phyloP scores from a whole-genome alignment of 2,888 invertebrate species.

The Tricholauxania praeusta region DNA sequence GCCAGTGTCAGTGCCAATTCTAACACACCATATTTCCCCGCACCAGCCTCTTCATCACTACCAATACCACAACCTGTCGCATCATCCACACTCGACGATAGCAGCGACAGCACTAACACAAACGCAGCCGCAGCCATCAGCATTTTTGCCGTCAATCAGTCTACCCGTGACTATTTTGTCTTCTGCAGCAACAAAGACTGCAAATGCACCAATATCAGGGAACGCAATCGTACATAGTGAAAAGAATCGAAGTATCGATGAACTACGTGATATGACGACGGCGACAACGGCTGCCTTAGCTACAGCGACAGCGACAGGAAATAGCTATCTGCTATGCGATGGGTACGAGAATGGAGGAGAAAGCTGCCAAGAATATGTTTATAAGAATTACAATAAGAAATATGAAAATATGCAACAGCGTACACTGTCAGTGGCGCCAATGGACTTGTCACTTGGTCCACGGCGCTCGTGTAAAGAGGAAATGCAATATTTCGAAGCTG shows the following conservation, averaged over 20 bases:
- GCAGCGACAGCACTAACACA: conserved; percentile 41
- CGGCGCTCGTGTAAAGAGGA: conserved; percentile 46
- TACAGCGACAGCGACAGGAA: conserved; percentile 47
- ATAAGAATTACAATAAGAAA: conserved; percentile 28
- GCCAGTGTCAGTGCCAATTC: conserved; percentile 59
- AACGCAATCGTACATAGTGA: conserved; percentile 15
- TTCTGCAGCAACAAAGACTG: conserved; percentile 46
- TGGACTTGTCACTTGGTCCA: conserved; percentile 63
- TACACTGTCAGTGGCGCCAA: conserved; percentile 53
- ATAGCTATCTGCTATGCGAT: conserved; percentile 51
- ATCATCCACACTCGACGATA: conserved; percentile 38
- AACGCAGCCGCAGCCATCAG: conserved; percentile 41
- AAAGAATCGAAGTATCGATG: conserved; percentile 26
- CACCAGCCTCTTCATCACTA: conserved; percentile 49
- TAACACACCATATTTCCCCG: conserved; percentile 53
- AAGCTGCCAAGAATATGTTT: conserved; percentile 15
- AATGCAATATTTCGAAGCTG: conserved; percentile 3
- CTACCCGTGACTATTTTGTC: conserved; percentile 53
- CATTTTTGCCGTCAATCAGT: conserved; percentile 58
- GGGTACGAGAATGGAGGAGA: conserved; percentile 41
- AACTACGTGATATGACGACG: conserved; percentile 41
- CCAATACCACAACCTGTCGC: conserved; percentile 46
- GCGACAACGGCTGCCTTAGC: conserved; percentile 40
- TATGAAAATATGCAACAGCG: conserved; percentile 27
- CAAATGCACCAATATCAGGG: conserved; percentile 43